Percentiles rank a stretch among this genome's conserved stretches.
Conservation (phyloP, 2,113 vertebrate genomes). For the Uria lomvia region DNA sequence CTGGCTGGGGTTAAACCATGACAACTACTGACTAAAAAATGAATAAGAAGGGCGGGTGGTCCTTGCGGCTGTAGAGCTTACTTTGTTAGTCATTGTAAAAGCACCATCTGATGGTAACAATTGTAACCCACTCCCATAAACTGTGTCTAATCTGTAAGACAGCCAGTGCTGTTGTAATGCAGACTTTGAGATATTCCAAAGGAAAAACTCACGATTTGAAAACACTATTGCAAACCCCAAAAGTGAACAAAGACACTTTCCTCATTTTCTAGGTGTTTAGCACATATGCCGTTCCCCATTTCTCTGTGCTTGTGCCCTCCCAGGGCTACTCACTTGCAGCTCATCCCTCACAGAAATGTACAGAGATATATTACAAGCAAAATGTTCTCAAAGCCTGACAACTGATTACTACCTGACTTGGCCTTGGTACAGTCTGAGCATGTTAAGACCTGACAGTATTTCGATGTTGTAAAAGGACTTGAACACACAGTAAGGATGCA, state of each 20-base stretch:
- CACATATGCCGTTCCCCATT: not conserved
- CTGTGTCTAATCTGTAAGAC: not conserved
- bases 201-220: not conserved
- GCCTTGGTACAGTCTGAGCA: not conserved
- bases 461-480: not conserved
- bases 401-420: constrained; percentile 20
- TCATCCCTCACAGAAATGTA: not conserved
- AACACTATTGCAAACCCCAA: not conserved
- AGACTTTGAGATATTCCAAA: not conserved
- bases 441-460: constrained; percentile 22
- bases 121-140: not conserved
- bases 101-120: not conserved
- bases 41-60: not conserved
- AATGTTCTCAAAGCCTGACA: not conserved
- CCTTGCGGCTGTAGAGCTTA: not conserved
- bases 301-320: not conserved
- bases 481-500: not conserved
- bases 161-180: not conserved
- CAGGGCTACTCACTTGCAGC: not conserved
- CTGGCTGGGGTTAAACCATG: not conserved
- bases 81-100: not conserved
- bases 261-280: not conserved
- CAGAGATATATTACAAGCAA: constrained; percentile 1
- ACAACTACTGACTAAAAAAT: not conserved
- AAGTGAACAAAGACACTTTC: not conserved